phyloP scores from a whole-genome alignment of 1,140 invertebrate genomes.

The Andricus grossulariae region DNA sequence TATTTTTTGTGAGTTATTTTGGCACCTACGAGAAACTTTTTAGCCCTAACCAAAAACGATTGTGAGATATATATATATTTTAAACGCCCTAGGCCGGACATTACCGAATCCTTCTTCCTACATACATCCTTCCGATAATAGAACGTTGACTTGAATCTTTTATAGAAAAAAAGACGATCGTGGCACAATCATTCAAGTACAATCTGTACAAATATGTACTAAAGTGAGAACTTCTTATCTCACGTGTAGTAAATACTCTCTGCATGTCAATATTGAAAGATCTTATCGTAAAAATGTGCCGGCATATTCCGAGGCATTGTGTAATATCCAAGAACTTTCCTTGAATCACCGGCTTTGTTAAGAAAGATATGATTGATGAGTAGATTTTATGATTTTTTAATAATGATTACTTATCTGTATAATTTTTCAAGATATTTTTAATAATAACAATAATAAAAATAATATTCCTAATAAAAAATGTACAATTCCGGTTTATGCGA shows the following conservation, averaged over 20 bases:
- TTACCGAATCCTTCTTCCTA: neutral
- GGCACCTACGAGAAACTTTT: too few species aligned
- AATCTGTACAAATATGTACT: conserved; percentile 67
- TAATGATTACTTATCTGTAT: neutral
- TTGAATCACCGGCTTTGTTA: neutral
- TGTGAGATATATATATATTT: too few species aligned
- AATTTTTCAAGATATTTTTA: neutral
- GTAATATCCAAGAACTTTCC: conserved; percentile 4
- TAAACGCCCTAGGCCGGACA: too few species aligned
- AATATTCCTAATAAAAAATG: too few species aligned
- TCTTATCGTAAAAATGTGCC: conserved; percentile 62
- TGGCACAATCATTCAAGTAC: conserved; percentile 58
- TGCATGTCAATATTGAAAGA: conserved; percentile 70
- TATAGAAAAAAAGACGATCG: too few species aligned
- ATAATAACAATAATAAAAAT: too few species aligned
- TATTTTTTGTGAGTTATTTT: too few species aligned
- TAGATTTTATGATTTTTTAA: neutral
- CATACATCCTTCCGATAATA: too few species aligned
- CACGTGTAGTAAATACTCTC: conserved; percentile 64
- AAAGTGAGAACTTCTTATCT: conserved; percentile 60
- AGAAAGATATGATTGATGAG: conserved; percentile 26
- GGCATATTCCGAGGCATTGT: conserved; percentile 29
- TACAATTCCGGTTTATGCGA: too few species aligned
- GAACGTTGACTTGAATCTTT: too few species aligned
- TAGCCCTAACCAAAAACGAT: too few species aligned